Evolutionary conservation across 2,113 vertebrate species (phyloP), one percentile per base, ranked within the genome.

Genomic region (Aegotheles bennettii): DNA sequence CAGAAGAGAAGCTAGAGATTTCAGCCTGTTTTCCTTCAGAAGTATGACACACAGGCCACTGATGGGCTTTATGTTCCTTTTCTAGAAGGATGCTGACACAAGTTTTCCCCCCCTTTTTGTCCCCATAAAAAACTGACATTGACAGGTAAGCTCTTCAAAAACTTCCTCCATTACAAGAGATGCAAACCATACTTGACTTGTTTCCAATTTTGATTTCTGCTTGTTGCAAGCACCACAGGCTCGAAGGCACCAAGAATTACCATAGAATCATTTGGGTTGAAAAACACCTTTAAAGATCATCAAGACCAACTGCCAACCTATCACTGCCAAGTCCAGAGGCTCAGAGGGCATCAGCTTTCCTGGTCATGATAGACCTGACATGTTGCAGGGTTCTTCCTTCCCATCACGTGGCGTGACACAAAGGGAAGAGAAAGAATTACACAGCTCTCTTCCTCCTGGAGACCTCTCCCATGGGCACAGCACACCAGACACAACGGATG

Each of bases 31-130:
- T 75, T 80, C 74, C 56, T 75, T 61, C 21, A 11, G 24, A 31
- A 19, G 11, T 35, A 8, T 5, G 25, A 65, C 1, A 0, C 2
- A 56, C 26, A 3, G 18, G 29, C 25, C n/a, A 19, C 29, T 35
- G 28, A 25, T 9, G 54, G 31, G 7, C 5, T n/a, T 60, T 33
- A 33, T 45, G 12, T 25, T 56, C 16, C 33, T 67, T 73, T 70
- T 43, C 48, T 36, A 59, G 43, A 35, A 73, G 42, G 29, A 70
- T 43, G 15, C 45, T 31, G 16, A 68, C 31, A n/a, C 7, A 35
- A 0, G 13, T 8, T 7, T 10, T 3, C 10, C 13, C 16, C 24
- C 13, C 25, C 5, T 19, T 31, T 60, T 33, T 35, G 8, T 35
- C 21, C 6, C 29, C 20, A 31, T 17, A 10, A 35, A 17, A 31